Evolutionary conservation across 2,797 vertebrate genomes (phyloP).

Genomic region (Anolis apletophallus): DNA sequence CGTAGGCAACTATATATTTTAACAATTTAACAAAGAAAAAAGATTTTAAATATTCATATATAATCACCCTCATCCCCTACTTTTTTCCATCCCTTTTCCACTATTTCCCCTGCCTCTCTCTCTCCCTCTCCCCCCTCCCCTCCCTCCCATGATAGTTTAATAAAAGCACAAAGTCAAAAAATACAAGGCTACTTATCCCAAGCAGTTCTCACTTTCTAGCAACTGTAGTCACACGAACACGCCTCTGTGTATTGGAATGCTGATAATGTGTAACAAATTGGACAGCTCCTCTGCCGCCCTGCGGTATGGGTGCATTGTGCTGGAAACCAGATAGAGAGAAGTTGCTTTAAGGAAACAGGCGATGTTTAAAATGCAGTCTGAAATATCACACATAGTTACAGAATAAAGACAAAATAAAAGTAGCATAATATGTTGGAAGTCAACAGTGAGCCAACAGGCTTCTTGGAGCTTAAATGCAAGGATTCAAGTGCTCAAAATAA

Average conservation of each 20-base stretch:
- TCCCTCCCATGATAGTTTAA: neutral
- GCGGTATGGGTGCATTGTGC: constrained; percentile 94
- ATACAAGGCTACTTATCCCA: neutral
- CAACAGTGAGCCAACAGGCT: neutral
- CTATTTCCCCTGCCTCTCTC: too few relatives aligned
- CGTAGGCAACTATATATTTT: too few relatives aligned
- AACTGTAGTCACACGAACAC: constrained; percentile 93
- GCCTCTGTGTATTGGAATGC: constrained; percentile 91
- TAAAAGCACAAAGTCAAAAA: neutral
- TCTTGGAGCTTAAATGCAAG: neutral
- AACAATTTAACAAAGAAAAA: too few relatives aligned
- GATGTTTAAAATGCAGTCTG: neutral
- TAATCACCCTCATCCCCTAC: too few relatives aligned
- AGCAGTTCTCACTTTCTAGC: constrained; percentile 91
- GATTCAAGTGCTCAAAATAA: neutral
- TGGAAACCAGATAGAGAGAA: constrained; percentile 66
- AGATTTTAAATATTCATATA: too few relatives aligned
- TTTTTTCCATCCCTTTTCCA: too few relatives aligned
- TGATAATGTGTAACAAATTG: constrained; percentile 98
- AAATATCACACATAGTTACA: neutral
- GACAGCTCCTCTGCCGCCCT: constrained; percentile 92
- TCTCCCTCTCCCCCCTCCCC: too few relatives aligned
- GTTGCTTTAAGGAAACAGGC: neutral
- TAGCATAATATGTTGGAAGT: neutral
- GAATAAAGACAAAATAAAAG: neutral